Evolutionary conservation across 2,888 invertebrate species (phyloP), one percentile per base, ranked within the genome.

Genomic region (Panopea generosa): DNA sequence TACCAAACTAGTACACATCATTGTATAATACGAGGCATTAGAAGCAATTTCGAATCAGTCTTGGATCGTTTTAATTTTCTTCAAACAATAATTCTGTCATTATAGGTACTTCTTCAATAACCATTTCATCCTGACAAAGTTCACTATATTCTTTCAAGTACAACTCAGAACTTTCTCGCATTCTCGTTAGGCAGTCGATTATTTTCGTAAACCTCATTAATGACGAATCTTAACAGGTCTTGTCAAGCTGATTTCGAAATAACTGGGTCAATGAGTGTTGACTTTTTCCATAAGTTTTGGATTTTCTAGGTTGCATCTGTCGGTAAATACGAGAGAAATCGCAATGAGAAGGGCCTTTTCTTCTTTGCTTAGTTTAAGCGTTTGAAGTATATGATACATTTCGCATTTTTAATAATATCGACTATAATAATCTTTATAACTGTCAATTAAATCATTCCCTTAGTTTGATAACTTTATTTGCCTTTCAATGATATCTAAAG

Each of bases 301-400:
- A 16, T 73, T 62, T 40, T 73, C 52, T n/a, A 76, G 53, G 9
- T 65, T 50, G 29, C 75, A 79, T 14, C 50, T 40, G 49, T 80
- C 80, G 14, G 72, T 20, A 20, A 53, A 69, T 43, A 71, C 62
- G 2, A 63, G 56, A 27, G 55, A 43, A 16, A 80, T 62, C 3
- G 62, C 50, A 33, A 72, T 26, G n/a, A 80, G 26, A 7, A 80
- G 38, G 11, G 63, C 69, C 57, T 63, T 66, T 43, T 80, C 80
- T 22, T 60, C 60, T 16, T 70, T 47, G 16, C 45, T 59, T 2
- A 80, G 40, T 26, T 70, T 38, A 60, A 76, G 38, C 53, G 55
- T 68, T 45, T 80, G 80, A 26, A 71, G 45, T 11, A 40, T 26
- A 2, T 11, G 6, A 22, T 38, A 33, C 29, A 66, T 40, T 2